Conservation (phyloP, 2,888 invertebrate genomes). For the Nematopogon swammerdamellus region DNA sequence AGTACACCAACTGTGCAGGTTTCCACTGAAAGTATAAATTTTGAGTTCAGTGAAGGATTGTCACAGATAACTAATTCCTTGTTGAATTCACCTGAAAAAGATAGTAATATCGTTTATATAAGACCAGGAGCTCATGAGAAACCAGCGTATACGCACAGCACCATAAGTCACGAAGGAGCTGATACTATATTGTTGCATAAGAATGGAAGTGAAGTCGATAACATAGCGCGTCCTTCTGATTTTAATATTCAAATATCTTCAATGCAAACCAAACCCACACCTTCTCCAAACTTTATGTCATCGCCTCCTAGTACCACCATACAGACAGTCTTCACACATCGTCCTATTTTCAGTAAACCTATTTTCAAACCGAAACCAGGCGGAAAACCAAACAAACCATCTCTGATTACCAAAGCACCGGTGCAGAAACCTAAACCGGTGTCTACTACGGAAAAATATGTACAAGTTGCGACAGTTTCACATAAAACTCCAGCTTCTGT, state of each 20-base stretch:
- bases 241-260: slow-evolving; percentile 45
- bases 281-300: slow-evolving; percentile 20
- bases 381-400: slow-evolving; percentile 22
- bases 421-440: too few relatives aligned
- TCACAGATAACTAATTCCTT: slow-evolving; percentile 55
- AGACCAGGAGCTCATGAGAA: slow-evolving; percentile 29
- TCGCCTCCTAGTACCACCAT: slow-evolving; percentile 24
- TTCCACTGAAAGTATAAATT: slow-evolving; percentile 27
- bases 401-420: too few relatives aligned
- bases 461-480: slow-evolving; percentile 55
- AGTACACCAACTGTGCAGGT: too few relatives aligned
- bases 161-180: slow-evolving; percentile 57
- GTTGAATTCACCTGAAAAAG: slow-evolving; percentile 40
- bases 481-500: slow-evolving; percentile 41
- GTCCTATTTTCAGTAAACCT: slow-evolving; percentile 42
- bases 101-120: slow-evolving; percentile 29
- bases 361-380: slow-evolving; percentile 54
- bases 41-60: slow-evolving; percentile 54
- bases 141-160: slow-evolving; percentile 42
- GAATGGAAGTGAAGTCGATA: slow-evolving; percentile 54
- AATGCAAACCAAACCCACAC: slow-evolving; percentile 47
- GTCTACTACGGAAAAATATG: slow-evolving; percentile 36
- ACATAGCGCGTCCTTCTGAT: slow-evolving; percentile 48
- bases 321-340: slow-evolving; percentile 37
- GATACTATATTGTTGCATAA: slow-evolving; percentile 61